These are phyloP conservation scores for Tineola bisselliella DNA, from an alignment of 2,888 invertebrate genomes.

Conservation along the genomic window DNA sequence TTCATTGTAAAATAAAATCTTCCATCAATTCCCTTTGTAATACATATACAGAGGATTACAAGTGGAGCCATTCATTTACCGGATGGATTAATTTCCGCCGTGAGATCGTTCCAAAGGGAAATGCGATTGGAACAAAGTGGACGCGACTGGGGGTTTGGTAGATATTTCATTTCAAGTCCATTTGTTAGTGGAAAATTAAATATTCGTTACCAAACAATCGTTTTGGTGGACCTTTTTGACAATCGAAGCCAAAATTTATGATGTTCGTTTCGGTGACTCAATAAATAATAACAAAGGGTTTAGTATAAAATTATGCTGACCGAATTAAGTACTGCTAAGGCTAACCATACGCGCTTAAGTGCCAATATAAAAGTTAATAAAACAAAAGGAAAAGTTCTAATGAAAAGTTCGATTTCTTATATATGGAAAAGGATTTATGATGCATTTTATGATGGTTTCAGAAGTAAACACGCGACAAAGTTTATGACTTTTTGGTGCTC, in stretches of 20 bases:
- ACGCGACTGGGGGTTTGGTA: conserved; percentile 25
- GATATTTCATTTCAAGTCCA: conserved; percentile 48
- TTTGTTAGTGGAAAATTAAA: conserved; percentile 25
- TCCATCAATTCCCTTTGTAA: conserved; percentile 25
- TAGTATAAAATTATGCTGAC: not conserved
- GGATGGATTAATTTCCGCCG: conserved; percentile 64
- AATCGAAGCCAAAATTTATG: not conserved
- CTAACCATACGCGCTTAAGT: not conserved
- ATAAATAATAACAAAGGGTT: not conserved
- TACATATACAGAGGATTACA: conserved; percentile 17
- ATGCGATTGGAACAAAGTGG: conserved; percentile 55
- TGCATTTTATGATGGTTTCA: conserved; percentile 55
- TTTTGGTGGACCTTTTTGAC: not conserved
- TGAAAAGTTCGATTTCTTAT: conserved; percentile 40
- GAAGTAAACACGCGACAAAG: conserved; percentile 43
- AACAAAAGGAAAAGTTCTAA: not conserved
- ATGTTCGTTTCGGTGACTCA: not conserved
- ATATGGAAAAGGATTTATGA: conserved; percentile 52
- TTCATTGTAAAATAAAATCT: not conserved
- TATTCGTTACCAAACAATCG: conserved; percentile 1
- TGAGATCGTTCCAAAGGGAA: conserved; percentile 62
- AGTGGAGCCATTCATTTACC: conserved; percentile 62
- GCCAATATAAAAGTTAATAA: conserved; percentile 3
- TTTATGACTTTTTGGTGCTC: conserved; percentile 43
- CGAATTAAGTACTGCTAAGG: not conserved